phyloP scores from a whole-genome alignment of 2,888 invertebrate genomes.

The Apantesis nais region DNA sequence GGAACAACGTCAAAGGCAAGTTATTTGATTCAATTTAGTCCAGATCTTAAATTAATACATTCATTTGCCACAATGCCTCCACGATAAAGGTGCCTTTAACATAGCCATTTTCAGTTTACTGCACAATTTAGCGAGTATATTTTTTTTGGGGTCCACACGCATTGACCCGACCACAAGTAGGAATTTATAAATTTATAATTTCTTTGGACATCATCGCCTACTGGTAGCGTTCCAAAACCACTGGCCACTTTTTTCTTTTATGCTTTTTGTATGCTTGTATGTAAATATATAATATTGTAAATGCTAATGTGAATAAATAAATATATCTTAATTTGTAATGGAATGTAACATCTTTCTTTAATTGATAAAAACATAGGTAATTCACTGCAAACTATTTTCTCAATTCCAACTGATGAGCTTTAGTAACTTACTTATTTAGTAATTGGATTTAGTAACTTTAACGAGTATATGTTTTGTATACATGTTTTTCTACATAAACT shows the following conservation, averaged over 20 bases:
- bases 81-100: background rate
- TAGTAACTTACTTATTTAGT: no score
- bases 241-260: no score
- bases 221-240: no score
- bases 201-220: background rate
- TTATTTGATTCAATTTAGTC: background rate
- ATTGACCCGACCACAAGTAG: no score
- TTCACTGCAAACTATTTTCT: background rate
- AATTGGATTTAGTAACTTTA: background rate
- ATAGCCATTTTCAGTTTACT: no score
- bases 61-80: background rate
- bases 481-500: no score
- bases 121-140: background rate
- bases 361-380: background rate
- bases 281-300: no score
- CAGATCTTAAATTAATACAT: background rate
- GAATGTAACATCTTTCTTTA: no score
- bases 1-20: background rate
- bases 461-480: background rate
- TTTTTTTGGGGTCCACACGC: background rate
- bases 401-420: background rate
- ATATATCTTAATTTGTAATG: no score
- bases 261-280: no score
- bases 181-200: no score
- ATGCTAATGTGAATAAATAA: no score